A percentile compares a stretch with the other conserved stretches of the same genome.
Evolutionary conservation across 2,113 vertebrate genomes (phyloP).

Genomic region (Sinocyclocheilus anshuiensis): DNA sequence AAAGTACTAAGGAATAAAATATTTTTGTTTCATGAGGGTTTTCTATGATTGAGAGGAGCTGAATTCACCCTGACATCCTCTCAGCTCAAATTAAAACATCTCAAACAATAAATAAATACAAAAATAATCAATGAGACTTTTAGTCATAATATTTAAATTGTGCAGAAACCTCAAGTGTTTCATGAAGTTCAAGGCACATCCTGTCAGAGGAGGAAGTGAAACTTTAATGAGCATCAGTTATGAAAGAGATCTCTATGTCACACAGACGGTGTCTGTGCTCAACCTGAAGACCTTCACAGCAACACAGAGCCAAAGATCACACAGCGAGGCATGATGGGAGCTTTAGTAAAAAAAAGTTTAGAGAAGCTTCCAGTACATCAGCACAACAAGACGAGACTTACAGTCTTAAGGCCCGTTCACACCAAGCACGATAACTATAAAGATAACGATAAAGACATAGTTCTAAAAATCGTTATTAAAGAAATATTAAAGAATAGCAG

Average conservation of each 20-base stretch:
- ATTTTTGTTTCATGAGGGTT: neutral
- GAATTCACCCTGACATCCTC: too few relatives aligned
- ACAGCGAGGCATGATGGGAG: slow-evolving; percentile 20
- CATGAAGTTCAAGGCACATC: neutral
- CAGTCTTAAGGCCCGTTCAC: neutral
- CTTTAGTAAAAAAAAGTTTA: neutral
- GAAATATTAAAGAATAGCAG: too few relatives aligned
- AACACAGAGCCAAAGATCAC: neutral
- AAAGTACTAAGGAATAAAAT: too few relatives aligned
- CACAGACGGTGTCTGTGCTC: neutral
- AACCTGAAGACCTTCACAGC: neutral
- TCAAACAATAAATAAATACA: too few relatives aligned
- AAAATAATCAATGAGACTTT: neutral
- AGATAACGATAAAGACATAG: too few relatives aligned
- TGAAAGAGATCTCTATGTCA: slow-evolving; percentile 23
- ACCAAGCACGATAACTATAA: too few relatives aligned
- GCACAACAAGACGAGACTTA: neutral
- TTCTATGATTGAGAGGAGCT: too few relatives aligned
- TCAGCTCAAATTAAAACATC: too few relatives aligned
- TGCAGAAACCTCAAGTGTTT: neutral
- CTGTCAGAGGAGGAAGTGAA: slow-evolving; percentile 13
- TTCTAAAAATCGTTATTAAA: too few relatives aligned
- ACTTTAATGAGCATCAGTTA: neutral
- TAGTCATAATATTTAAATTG: neutral
- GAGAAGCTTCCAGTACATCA: neutral